Percentiles rank a stretch among this genome's conserved stretches.
phyloP scores from a whole-genome alignment of 1,140 invertebrate genomes.

The Macrobrachium nipponense region DNA sequence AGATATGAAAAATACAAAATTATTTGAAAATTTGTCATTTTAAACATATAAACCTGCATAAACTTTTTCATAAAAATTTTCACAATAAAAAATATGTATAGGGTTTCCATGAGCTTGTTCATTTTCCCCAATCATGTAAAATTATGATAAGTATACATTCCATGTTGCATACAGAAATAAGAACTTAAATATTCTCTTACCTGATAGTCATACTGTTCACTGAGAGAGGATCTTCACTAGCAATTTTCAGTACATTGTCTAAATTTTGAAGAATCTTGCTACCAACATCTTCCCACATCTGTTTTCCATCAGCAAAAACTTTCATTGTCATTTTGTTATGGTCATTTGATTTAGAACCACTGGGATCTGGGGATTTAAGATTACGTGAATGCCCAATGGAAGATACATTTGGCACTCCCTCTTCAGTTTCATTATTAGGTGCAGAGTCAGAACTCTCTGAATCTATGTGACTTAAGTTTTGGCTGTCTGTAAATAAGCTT shows the following conservation, averaged over 20 bases:
- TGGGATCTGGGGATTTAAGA: too few relatives aligned
- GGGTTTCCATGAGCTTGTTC: too few relatives aligned
- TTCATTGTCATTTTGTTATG: neutral
- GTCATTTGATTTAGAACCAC: too few relatives aligned
- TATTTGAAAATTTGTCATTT: too few relatives aligned
- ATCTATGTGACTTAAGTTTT: neutral
- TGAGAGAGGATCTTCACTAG: conserved; percentile 42
- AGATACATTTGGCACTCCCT: neutral
- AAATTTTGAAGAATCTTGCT: conserved; percentile 39
- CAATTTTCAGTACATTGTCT: conserved; percentile 42
- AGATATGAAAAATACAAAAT: too few relatives aligned
- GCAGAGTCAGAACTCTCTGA: neutral
- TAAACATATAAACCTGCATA: too few relatives aligned
- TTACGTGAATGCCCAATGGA: neutral
- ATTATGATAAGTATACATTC: too few relatives aligned
- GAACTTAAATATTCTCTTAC: conserved; percentile 6
- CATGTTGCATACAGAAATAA: neutral
- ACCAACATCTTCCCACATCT: conserved; percentile 2
- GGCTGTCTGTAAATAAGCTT: conserved; percentile 15
- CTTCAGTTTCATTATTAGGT: neutral
- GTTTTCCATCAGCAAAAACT: neutral
- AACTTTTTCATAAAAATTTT: too few relatives aligned
- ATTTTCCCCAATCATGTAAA: too few relatives aligned
- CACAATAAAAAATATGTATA: too few relatives aligned
- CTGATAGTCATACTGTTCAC: neutral